Conservation (phyloP, 2,113 vertebrate species). For the Hystrix brachyura region DNA sequence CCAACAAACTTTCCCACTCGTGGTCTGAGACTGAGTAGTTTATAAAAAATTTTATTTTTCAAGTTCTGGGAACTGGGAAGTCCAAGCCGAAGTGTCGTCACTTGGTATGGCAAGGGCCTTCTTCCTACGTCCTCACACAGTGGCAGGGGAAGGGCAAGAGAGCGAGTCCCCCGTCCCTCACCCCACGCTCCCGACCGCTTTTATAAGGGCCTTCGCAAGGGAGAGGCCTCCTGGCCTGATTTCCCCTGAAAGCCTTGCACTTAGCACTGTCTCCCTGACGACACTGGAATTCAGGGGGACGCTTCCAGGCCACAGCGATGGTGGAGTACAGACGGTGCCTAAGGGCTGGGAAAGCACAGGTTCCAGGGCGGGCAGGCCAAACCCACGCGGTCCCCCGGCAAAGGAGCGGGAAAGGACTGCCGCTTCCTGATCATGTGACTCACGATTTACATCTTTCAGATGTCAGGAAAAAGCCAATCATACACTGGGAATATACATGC, state of each 20-base stretch:
- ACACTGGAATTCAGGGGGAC: not conserved
- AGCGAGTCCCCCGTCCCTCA: not conserved
- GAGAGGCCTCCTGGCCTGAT: not conserved
- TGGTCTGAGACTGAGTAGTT: too few relatives aligned
- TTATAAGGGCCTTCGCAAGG: not conserved
- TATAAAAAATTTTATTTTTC: not conserved
- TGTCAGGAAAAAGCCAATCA: not conserved
- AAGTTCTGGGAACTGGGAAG: too few relatives aligned
- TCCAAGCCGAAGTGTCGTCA: too few relatives aligned
- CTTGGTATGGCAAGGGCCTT: not conserved
- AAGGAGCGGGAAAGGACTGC: not conserved
- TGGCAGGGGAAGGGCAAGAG: not conserved
- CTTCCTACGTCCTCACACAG: not conserved
- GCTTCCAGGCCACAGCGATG: too few relatives aligned
- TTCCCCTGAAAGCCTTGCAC: not conserved
- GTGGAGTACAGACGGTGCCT: too few relatives aligned
- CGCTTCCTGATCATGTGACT: not conserved
- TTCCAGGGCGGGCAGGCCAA: not conserved
- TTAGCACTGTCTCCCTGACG: not conserved
- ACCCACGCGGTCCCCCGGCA: not conserved
- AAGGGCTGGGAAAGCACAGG: too few relatives aligned
- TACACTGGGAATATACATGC: not conserved
- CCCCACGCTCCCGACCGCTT: not conserved
- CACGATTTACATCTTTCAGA: not conserved
- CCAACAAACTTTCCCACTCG: not conserved